Base-by-base conservation (phyloP, 1,140 invertebrate genomes). In the Babylonia areolata region DNA sequence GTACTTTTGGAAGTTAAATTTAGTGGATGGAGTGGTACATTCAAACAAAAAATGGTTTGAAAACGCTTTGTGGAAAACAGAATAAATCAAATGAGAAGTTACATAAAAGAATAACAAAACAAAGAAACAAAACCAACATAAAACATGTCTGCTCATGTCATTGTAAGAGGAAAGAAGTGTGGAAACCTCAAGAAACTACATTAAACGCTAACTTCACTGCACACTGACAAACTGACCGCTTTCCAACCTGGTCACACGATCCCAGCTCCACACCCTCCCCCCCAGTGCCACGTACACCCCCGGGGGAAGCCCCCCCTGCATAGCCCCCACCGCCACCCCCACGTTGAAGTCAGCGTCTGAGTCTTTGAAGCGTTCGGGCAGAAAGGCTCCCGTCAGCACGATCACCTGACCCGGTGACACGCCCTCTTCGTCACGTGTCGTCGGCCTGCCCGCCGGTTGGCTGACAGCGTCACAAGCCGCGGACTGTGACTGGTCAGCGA, bases 261-360 rank as follows among this genome's bases (percentile, higher is more conserved):
- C 80, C 81, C 88, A 89, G 17, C 35, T 40, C 5, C 81, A 81
- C 20, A 90, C 75, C 17, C 46, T n/a, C 12, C 91, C 89, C 83
- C 88, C 88, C 85, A 91, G 89, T 2, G 88, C 84, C 31, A 92
- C 86, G 81, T 87, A 92, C 12, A 91, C 88, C 17, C 88, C 90
- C 46, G 77, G 71, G 31, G 3, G 28, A 31, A 58, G n/a, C 23
- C 87, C 20, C 28, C 75, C 64, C 54, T 89, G 89, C 80, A 91
- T 77, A n/a, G 85, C 86, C 17, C 91, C 91, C 1, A 91, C 20
- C 39, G 88, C 90, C 58, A 91, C 87, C 15, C 91, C 91, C n/a
- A 92, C 77, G 83, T 91, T 91, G 71, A 92, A 91, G 28, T 92
- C 90, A 17, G 90, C 90, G 81, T 92, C 91, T 3, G 90, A 86